A percentile compares a stretch with the other conserved stretches of the same genome.
Conservation (phyloP, 2,888 invertebrate species). For the Epinotia bilunana region DNA sequence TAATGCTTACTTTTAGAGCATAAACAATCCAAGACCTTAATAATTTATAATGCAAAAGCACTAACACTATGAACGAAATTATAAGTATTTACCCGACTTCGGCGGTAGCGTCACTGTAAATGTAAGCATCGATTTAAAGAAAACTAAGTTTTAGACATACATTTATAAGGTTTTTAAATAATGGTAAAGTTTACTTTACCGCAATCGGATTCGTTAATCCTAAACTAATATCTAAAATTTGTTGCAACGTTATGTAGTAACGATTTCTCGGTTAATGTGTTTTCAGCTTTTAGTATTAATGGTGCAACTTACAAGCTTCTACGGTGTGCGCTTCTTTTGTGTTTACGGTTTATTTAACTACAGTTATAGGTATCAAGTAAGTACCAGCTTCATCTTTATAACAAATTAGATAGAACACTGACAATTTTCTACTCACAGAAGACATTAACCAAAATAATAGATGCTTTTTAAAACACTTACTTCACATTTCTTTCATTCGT, state of each 20-base stretch:
- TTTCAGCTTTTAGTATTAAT: slow-evolving; percentile 49
- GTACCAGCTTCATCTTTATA: slow-evolving; percentile 43
- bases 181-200: not conserved
- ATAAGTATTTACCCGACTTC: slow-evolving; percentile 5
- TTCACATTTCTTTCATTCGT: slow-evolving; percentile 15
- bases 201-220: slow-evolving; percentile 6
- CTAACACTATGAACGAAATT: not conserved
- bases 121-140: too few species aligned
- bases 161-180: not conserved
- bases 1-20: slow-evolving; percentile 11
- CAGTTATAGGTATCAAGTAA: slow-evolving; percentile 44
- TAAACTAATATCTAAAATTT: not conserved
- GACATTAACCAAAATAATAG: slow-evolving; percentile 44
- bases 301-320: slow-evolving; percentile 57
- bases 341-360: slow-evolving; percentile 40
- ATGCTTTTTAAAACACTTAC: slow-evolving; percentile 31
- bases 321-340: slow-evolving; percentile 53
- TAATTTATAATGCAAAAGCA: not conserved
- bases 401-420: slow-evolving; percentile 26
- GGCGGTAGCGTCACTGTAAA: not conserved
- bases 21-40: not conserved
- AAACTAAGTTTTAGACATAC: too few species aligned
- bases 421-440: slow-evolving; percentile 37
- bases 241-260: not conserved
- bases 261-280: slow-evolving; percentile 31